Base-by-base conservation (phyloP, 2,888 invertebrate species). In the Sinotaia quadrata region DNA sequence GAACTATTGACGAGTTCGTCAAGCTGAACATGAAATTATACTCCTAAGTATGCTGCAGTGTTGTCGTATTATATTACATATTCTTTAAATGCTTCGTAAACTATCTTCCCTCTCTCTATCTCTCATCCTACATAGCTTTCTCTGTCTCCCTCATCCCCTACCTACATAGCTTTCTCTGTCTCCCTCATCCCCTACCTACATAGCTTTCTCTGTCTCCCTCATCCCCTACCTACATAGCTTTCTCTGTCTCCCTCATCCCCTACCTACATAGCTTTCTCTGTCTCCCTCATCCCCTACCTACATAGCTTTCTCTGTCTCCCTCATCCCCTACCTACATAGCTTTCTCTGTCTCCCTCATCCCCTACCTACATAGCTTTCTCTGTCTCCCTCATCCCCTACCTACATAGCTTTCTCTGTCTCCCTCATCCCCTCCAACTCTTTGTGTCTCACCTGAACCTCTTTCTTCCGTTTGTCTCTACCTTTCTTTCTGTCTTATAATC, bases 301-400 rank as follows among this genome's bases (percentile, higher is more conserved):
- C 47, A n/a, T 60, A n/a, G 41, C 29, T 60, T 29, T 62, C 33
- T 62, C 31, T 62, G 33, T 49, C 49, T 51, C 33, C 51, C 33
- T 62, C 33, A n/a, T n/a, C n/a, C n/a, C n/a, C n/a, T n/a, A n/a
- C n/a, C n/a, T n/a, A n/a, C n/a, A n/a, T n/a, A n/a, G 47, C 49
- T 62, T 31, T 31, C 34, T 51, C 15, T 49, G 33, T 62, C 47
- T 33, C 27, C 31, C 27, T 47, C 31, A 31, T 15, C 5, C 49
- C 31, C 37, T 37, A 18, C 31, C 8, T 60, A 5, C 33, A 15
- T 60, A 12, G 8, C 21, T 21, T 51, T 21, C 21, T 51, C 21
- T 51, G 12, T 51, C 21, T 51, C 21, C 8, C 21, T 24, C 21
- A 8, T 51, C 21, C 34, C 34, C 34, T 57, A 21, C 34, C 31